These are phyloP conservation scores for Holacanthus passer DNA, from an alignment of 2,113 vertebrate species.

Conservation along the genomic window DNA sequence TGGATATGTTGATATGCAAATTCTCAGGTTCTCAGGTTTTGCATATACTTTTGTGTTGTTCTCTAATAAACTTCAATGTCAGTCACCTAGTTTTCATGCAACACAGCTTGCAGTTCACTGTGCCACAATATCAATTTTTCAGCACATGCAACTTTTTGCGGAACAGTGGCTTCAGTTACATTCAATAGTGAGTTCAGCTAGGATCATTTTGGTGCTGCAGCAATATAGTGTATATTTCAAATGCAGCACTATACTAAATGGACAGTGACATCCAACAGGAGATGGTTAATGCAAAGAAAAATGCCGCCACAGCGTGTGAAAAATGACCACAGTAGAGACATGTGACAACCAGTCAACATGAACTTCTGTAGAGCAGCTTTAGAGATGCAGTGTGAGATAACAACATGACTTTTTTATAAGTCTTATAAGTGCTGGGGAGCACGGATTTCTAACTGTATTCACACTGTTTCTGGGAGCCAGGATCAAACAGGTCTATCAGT, in stretches of 20 bases:
- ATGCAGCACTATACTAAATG: background rate
- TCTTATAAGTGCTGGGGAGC: background rate
- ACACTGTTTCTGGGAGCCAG: background rate
- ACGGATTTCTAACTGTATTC: background rate
- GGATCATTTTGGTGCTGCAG: background rate
- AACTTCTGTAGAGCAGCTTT: background rate
- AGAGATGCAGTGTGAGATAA: background rate
- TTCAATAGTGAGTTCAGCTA: conserved; percentile 18
- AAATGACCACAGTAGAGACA: background rate
- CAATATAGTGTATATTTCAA: background rate
- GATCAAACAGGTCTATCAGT: background rate
- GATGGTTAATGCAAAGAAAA: background rate
- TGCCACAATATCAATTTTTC: conserved; percentile 43
- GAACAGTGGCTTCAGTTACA: conserved; percentile 21
- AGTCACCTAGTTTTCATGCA: conserved; percentile 17
- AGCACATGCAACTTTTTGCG: conserved; percentile 19
- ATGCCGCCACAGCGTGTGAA: background rate
- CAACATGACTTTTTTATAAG: too few species aligned
- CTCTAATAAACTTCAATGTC: conserved; percentile 11
- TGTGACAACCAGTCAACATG: background rate
- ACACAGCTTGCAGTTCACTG: conserved; percentile 20
- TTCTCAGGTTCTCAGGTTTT: conserved; percentile 64
- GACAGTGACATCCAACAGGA: background rate
- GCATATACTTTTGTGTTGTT: conserved; percentile 42
- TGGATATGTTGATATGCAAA: conserved; percentile 60